These are phyloP conservation scores for Saccostrea cuccullata DNA, from an alignment of 1,140 invertebrate species.

Conservation along the genomic window DNA sequence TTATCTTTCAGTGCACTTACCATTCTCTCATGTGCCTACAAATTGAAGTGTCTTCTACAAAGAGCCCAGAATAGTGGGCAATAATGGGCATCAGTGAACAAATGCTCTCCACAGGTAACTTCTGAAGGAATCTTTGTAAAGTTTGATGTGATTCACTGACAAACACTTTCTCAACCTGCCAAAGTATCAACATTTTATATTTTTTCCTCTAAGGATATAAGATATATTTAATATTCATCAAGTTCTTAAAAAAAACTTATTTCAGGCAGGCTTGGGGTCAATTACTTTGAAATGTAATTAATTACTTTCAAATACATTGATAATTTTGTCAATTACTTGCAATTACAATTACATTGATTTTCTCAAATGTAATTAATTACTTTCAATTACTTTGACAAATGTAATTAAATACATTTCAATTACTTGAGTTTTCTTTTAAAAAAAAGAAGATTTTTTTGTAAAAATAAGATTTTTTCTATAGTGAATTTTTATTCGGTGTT, in stretches of 20 bases:
- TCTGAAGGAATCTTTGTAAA: conserved; percentile 54
- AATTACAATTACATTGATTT: too few relatives aligned
- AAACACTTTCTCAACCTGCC: conserved; percentile 61
- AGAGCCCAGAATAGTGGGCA: conserved; percentile 60
- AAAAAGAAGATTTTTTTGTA: too few relatives aligned
- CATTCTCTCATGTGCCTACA: conserved; percentile 63
- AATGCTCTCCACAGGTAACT: conserved; percentile 49
- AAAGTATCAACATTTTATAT: background rate
- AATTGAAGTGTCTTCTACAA: conserved; percentile 57
- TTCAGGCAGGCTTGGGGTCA: background rate
- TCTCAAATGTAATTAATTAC: too few relatives aligned
- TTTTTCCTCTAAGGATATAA: background rate
- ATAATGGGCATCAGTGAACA: conserved; percentile 59
- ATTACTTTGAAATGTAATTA: too few relatives aligned
- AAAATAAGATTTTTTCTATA: too few relatives aligned
- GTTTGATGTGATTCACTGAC: conserved; percentile 46
- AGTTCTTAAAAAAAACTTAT: background rate
- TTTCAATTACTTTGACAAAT: too few relatives aligned
- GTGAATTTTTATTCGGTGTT: too few relatives aligned
- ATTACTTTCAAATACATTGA: too few relatives aligned
- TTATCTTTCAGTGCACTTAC: conserved; percentile 42
- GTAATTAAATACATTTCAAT: too few relatives aligned
- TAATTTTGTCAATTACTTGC: too few relatives aligned
- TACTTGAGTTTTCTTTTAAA: too few relatives aligned
- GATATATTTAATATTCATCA: background rate